These are phyloP conservation scores for Ahaetulla prasina DNA, from an alignment of 2,113 vertebrate species.

Conservation along the genomic window DNA sequence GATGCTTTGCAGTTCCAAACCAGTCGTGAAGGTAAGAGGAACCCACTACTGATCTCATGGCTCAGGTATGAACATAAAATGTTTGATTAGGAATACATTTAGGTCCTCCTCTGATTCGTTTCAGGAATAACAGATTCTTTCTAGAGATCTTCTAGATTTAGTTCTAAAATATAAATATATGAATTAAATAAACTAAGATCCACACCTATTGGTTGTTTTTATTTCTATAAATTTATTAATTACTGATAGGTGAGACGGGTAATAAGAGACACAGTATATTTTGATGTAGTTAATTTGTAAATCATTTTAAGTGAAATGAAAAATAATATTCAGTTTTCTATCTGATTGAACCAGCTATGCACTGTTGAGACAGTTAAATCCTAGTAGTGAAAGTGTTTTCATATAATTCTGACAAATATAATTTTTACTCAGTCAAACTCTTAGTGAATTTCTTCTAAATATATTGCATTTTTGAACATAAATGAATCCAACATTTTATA, in stretches of 20 bases:
- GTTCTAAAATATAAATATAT: conserved; percentile 11
- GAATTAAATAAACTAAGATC: not conserved
- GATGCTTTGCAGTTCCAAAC: too few species aligned
- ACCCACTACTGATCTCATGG: too few species aligned
- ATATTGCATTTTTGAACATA: not conserved
- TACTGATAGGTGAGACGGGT: not conserved
- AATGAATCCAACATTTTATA: not conserved
- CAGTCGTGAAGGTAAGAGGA: too few species aligned
- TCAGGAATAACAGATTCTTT: not conserved
- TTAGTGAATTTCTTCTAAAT: too few species aligned
- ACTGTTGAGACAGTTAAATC: not conserved
- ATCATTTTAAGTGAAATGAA: conserved; percentile 31
- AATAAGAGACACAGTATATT: conserved; percentile 5
- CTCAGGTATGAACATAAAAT: not conserved
- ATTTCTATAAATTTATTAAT: not conserved
- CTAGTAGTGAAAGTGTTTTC: not conserved
- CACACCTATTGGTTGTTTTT: not conserved
- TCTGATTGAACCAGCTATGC: not conserved
- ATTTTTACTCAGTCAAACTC: not conserved
- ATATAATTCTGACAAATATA: accelerated
- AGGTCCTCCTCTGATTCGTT: not conserved
- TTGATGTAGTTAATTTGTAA: conserved; percentile 6
- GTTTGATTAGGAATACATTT: not conserved
- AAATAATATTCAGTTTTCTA: not conserved
- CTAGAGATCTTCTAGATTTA: not conserved